Base-by-base conservation (phyloP, 2,797 vertebrate genomes). In the Sciurus carolinensis region DNA sequence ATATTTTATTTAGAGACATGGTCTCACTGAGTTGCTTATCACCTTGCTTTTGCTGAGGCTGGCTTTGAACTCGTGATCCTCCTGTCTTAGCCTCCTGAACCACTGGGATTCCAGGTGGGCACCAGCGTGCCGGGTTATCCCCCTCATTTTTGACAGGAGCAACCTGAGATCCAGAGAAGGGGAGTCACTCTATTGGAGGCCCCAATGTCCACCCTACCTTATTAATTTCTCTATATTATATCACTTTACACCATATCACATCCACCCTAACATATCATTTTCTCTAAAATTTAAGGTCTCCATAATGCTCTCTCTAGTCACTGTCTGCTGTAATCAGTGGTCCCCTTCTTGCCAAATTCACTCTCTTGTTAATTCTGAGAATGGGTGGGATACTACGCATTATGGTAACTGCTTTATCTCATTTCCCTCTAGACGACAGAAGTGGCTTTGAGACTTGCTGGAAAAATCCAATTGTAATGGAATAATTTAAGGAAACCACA, bases 361-460 rank as follows among this genome's bases (percentile, higher is more conserved):
- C 50, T 86, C 72, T 66, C 82, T 85, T 87, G 4, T 67, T 72
- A 79, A 64, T 92, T 95, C 28, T 89, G 67, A 72, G 47, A 26
- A 72, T 26, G 7, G 7, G n/a, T 14, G 28, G 36, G 50, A 67
- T 73, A 20, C 0, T 1, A 85, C 22, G 33, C 44, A 87, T 54
- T 85, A 26, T 82, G 36, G 42, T 39, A 90, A 82, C 3, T 73
- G 24, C 7, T 81, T 95, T 54, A 47, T 67, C 15, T 36, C 47
- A 59, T 64, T 67, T 95, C 42, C 30, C 50, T 81, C 66, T 73
- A 39, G 81, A 92, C 87, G 28, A 62, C 67, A 83, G 93, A 94
- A 33, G 42, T 47, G 66, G 7, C 26, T 83, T 93, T 62, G 77
- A 69, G 59, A 14, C 44, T 71, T 79, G 3, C 36, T 83, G 14